Conservation (phyloP, 1,140 invertebrate genomes). For the Heliothis virescens region DNA sequence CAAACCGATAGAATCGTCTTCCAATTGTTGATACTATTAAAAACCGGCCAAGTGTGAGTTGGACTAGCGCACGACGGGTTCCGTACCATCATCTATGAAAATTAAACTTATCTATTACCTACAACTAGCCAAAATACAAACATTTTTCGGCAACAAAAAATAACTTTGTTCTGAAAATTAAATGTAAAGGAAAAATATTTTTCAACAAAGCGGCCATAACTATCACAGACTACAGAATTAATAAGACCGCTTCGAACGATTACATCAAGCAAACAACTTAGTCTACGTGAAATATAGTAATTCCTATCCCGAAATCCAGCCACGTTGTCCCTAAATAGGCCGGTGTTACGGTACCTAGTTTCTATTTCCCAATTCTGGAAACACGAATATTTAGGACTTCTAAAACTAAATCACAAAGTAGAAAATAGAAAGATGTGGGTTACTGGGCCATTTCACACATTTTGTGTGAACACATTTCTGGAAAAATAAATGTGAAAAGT, state of each 20-base stretch:
- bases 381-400: not conserved
- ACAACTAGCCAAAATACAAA: no score
- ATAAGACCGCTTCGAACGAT: not conserved
- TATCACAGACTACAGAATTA: not conserved
- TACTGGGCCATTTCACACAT: not conserved
- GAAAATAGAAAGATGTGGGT: not conserved
- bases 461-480: not conserved
- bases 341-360: slow-evolving; percentile 18
- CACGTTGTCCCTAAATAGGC: slow-evolving; percentile 12
- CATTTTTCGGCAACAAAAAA: no score
- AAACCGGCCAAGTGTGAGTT: no score
- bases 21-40: not conserved
- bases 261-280: slow-evolving; percentile 21
- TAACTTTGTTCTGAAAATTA: no score
- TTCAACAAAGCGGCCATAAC: not conserved
- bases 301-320: slow-evolving; percentile 1
- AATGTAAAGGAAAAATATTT: not conserved
- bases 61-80: no score
- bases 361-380: slow-evolving; percentile 6
- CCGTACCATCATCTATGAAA: no score
- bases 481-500: slow-evolving; percentile 19
- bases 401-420: not conserved
- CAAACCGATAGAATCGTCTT: not conserved
- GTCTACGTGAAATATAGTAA: slow-evolving; percentile 5
- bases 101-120: no score